Evolutionary conservation across 2,797 vertebrate genomes (phyloP).

Genomic region (Acrocephalus scirpaceus): DNA sequence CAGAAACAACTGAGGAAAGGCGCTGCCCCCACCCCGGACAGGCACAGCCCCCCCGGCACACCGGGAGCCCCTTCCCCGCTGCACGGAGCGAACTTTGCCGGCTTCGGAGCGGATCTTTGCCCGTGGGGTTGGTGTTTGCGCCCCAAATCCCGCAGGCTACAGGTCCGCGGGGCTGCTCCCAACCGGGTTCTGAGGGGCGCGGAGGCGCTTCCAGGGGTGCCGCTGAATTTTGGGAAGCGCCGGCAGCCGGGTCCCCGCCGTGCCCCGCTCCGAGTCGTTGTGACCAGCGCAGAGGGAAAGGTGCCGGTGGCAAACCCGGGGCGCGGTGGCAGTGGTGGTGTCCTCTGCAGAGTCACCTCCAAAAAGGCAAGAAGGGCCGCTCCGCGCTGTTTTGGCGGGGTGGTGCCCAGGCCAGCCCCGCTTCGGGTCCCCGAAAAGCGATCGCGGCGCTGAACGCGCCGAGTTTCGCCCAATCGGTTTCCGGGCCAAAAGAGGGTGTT

Average conservation of each 20-base stretch:
- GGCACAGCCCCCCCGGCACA: neutral
- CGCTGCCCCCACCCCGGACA: neutral
- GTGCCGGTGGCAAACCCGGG: neutral
- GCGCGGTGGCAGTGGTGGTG: fast-evolving
- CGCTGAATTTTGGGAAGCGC: neutral
- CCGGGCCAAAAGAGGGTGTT: neutral
- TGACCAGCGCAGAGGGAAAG: neutral
- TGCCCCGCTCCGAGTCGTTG: neutral
- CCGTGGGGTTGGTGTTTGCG: neutral
- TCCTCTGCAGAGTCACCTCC: neutral
- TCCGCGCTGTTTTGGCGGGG: neutral
- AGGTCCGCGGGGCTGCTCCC: neutral
- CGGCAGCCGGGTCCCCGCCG: neutral
- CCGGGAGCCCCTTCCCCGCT: neutral
- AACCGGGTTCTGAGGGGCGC: neutral
- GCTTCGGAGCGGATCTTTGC: neutral
- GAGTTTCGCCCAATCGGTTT: neutral
- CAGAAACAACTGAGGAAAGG: neutral
- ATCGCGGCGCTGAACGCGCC: neutral
- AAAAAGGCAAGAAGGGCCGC: neutral
- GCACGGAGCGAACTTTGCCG: neutral
- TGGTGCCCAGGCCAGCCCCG: neutral
- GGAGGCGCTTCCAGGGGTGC: neutral
- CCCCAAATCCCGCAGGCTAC: neutral
- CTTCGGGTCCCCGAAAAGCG: neutral